Conservation (phyloP, 2,113 vertebrate genomes). For the Irena cyanogastra region DNA sequence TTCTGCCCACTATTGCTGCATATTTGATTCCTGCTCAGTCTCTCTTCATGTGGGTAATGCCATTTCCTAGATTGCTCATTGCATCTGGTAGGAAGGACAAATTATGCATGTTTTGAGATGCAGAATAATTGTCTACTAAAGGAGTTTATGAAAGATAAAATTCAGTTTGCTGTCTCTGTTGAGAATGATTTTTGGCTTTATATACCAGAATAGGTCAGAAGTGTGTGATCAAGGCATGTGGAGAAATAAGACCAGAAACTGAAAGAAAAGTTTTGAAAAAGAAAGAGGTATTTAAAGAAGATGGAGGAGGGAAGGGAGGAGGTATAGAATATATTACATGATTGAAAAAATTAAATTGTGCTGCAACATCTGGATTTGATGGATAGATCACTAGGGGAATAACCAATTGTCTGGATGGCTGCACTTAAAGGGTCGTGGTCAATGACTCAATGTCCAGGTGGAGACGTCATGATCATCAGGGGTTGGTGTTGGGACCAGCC, state of each 20-base stretch:
- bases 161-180: neutral
- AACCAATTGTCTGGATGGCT: neutral
- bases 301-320: neutral
- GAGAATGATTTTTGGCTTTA: neutral
- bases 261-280: neutral
- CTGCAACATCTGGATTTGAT: neutral
- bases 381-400: neutral
- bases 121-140: neutral
- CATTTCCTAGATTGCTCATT: neutral
- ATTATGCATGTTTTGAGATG: neutral
- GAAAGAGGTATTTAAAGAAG: neutral
- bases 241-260: neutral
- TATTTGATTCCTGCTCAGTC: neutral
- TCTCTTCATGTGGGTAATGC: neutral
- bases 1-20: neutral
- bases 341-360: neutral
- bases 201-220: neutral
- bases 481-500: fast-evolving
- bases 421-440: neutral
- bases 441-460: neutral
- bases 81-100: neutral
- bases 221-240: neutral
- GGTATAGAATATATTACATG: neutral
- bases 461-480: neutral
- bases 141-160: neutral